Conservation (phyloP, 2,113 vertebrate genomes). For the Bambusicola thoracicus region DNA sequence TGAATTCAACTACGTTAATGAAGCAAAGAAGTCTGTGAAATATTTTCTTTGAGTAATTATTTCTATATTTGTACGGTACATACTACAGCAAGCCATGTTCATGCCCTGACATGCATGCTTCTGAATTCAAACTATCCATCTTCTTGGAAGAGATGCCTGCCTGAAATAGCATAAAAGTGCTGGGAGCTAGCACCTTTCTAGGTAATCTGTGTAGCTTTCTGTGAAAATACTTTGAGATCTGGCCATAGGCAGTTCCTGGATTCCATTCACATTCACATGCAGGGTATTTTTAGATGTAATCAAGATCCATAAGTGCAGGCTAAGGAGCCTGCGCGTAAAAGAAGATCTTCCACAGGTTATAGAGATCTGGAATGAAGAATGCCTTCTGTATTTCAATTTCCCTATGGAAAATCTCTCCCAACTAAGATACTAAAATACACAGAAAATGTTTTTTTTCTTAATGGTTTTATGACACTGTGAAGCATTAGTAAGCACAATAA, state of each 20-base stretch:
- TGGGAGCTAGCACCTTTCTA: background rate
- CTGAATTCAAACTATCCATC: background rate
- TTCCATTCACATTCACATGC: background rate
- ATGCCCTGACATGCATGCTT: background rate
- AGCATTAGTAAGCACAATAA: background rate
- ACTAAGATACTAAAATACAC: background rate
- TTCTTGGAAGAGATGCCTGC: background rate
- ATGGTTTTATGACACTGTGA: background rate
- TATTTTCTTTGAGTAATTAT: background rate
- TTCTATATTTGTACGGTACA: background rate
- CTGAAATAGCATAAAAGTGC: background rate
- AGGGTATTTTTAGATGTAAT: background rate
- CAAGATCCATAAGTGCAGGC: fast-evolving
- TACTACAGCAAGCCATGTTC: background rate
- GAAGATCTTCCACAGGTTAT: background rate
- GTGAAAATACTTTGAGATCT: background rate
- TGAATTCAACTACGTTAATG: background rate
- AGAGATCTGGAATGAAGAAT: background rate
- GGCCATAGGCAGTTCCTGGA: background rate
- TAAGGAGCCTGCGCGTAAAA: background rate
- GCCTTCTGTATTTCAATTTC: background rate
- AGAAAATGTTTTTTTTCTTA: background rate
- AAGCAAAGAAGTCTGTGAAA: background rate
- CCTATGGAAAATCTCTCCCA: background rate
- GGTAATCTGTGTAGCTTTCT: background rate